Conservation (phyloP, 1,140 invertebrate genomes). For the Tribolium castaneum region DNA sequence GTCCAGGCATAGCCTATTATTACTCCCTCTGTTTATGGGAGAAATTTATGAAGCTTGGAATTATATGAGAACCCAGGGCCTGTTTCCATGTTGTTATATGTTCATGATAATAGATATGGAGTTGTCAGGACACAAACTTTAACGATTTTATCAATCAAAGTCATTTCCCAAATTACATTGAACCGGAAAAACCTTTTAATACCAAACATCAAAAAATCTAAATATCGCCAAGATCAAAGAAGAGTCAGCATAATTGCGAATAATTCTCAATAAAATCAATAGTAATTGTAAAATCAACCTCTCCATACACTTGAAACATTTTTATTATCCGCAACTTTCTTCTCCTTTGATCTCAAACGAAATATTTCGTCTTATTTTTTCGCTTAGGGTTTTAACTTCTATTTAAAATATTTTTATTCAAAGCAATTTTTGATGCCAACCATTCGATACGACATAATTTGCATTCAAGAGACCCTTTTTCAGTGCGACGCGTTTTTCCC, state of each 20-base stretch:
- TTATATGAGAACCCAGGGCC: constrained; percentile 31
- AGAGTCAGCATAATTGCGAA: constrained; percentile 9
- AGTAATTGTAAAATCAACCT: constrained; percentile 28
- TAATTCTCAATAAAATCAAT: constrained; percentile 14
- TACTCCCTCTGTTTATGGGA: constrained; percentile 30
- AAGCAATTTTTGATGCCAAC: constrained; percentile 30
- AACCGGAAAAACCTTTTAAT: constrained; percentile 1
- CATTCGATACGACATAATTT: constrained; percentile 26
- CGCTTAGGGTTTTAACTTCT: constrained; percentile 26
- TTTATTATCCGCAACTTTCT: constrained; percentile 6
- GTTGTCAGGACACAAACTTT: constrained; percentile 8
- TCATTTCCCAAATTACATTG: background rate
- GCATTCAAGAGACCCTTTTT: constrained; percentile 17
- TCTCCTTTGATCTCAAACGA: constrained; percentile 26
- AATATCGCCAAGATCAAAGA: constrained; percentile 20
- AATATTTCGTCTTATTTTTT: constrained; percentile 24
- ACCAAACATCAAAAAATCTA: constrained; percentile 18
- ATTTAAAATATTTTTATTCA: constrained; percentile 29
- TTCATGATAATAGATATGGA: constrained; percentile 31
- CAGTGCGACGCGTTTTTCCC: constrained; percentile 1
- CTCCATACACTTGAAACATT: background rate
- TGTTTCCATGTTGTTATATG: constrained; percentile 28
- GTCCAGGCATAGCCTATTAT: constrained; percentile 34
- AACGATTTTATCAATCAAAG: constrained; percentile 17
- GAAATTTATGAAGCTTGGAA: constrained; percentile 34